Evolutionary conservation across 2,888 invertebrate genomes (phyloP), one percentile per base, ranked within the genome.

Genomic region (Griposia aprilina): DNA sequence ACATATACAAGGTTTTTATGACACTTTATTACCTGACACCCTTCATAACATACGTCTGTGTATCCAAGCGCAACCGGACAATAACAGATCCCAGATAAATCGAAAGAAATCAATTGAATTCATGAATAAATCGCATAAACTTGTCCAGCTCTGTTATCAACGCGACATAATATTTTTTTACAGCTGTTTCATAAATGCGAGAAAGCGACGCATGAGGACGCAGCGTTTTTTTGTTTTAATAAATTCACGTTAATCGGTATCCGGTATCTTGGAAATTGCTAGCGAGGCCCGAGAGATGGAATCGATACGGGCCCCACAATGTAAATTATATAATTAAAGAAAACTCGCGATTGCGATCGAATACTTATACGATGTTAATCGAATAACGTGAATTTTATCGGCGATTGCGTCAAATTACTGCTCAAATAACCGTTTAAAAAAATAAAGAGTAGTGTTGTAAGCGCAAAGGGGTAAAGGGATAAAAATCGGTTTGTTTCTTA

Each of bases 271-370:
- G 93, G 91, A 94, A 95, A 95, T 95, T 94, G 93, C 94, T 93
- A 94, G 94, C 92, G 93, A 92, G 91, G 91, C 87, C 90, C 89
- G 90, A 87, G 89, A 94, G 95, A 96, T 96, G 93, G 92, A 90
- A 90, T 90, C 90, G 95, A 95, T 95, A 94, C 81, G 90, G 84
- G 89, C 89, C 90, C 90, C 92, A 94, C 94, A 94, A 94, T 94
- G 94, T 95, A 95, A 96, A 96, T 95, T 95, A 94, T 96, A 94
- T 95, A 96, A 96, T 96, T 96, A 96, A 95, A 95, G 95, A 95
- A 95, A 89, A 95, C 93, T 90, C 82, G 85, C 88, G 94, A 95
- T 96, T 92, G 92, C 90, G 90, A 96, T 96, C 95, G 92, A 90
- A 90, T 89, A 89, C 90, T 91, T 91, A 91, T 88, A 90, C 89